Conservation (phyloP, 2,113 vertebrate species). For the Sander vitreus region DNA sequence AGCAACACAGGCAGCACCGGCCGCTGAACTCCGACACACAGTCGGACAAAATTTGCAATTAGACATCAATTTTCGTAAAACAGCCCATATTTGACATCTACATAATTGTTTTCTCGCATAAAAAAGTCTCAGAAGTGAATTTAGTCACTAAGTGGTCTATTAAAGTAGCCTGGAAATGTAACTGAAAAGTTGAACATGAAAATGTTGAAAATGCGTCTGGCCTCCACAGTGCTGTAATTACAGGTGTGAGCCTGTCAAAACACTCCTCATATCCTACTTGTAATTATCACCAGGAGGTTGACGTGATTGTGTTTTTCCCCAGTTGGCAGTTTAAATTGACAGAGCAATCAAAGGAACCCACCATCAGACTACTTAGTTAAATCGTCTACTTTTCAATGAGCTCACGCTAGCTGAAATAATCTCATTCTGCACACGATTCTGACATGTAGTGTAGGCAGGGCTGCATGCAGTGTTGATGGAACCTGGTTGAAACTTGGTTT, state of each 20-base stretch:
- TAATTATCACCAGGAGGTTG: conserved; percentile 53
- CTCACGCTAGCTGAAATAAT: conserved; percentile 61
- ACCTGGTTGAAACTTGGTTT: conserved; percentile 42
- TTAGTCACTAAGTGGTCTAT: no score
- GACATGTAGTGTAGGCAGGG: conserved; percentile 16
- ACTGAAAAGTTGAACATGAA: background rate
- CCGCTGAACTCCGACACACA: no score
- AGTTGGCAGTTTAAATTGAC: conserved; percentile 31
- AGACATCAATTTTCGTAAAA: no score
- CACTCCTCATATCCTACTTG: conserved; percentile 19
- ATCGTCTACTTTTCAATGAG: conserved; percentile 56
- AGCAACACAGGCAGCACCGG: no score
- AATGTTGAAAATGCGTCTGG: background rate
- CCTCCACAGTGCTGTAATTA: conserved; percentile 1
- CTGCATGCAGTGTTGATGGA: conserved; percentile 42
- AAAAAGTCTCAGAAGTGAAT: no score
- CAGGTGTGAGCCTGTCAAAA: conserved; percentile 59
- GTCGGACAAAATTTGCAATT: no score
- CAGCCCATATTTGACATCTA: no score
- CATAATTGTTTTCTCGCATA: no score
- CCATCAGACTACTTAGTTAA: conserved; percentile 33
- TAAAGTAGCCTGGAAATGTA: background rate
- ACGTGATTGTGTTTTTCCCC: conserved; percentile 44
- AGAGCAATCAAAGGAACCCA: conserved; percentile 43
- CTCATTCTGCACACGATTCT: conserved; percentile 42